Conservation (phyloP, 2,888 invertebrate species). For the Micoletzkya japonica region DNA sequence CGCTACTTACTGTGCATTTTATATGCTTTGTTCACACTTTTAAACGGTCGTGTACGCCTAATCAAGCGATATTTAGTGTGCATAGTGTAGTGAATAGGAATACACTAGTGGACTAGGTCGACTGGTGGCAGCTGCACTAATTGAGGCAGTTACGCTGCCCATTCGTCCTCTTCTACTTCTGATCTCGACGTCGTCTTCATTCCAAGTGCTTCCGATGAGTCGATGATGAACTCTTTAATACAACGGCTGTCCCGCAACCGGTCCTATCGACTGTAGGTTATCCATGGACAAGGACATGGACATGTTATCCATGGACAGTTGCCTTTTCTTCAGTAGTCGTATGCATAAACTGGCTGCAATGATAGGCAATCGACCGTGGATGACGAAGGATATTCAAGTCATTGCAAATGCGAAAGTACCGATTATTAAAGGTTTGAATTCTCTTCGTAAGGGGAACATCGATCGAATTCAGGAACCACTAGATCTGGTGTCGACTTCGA, state of each 20-base stretch:
- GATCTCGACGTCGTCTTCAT: slow-evolving; percentile 22
- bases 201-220: neutral
- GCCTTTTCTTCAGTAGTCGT: neutral
- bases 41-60: too few species aligned
- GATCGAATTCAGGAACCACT: neutral
- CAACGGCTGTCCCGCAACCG: neutral
- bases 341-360: neutral
- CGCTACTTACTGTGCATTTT: too few species aligned
- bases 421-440: neutral
- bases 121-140: too few species aligned
- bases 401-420: neutral
- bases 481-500: slow-evolving; percentile 1
- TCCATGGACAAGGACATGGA: too few species aligned
- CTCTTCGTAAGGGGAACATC: neutral
- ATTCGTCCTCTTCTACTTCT: neutral
- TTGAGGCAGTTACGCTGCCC: slow-evolving; percentile 5
- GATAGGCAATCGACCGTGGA: neutral
- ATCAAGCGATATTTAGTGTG: too few species aligned
- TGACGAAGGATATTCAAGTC: neutral
- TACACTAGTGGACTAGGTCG: too few species aligned
- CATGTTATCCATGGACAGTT: too few species aligned
- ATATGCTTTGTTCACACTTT: too few species aligned
- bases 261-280: neutral
- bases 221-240: neutral
- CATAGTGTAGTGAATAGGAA: too few species aligned